Evolutionary conservation across 2,888 invertebrate species (phyloP).

Genomic region (Aricia artaxerxes): DNA sequence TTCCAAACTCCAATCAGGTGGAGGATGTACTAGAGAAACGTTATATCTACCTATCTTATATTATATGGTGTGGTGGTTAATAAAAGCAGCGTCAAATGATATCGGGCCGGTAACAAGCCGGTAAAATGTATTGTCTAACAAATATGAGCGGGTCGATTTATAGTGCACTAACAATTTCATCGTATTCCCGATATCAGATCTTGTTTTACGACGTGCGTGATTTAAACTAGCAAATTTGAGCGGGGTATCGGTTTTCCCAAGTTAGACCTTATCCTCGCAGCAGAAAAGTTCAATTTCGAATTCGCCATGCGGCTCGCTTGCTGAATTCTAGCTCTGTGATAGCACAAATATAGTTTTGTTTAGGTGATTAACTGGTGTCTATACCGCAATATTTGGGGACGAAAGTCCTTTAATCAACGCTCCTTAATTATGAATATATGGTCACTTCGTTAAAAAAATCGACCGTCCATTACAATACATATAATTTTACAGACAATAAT

Average conservation of each 20-base stretch:
- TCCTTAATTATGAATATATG: background rate
- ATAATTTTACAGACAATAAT: no score
- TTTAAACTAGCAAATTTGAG: conserved; percentile 33
- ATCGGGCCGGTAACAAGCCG: conserved; percentile 33
- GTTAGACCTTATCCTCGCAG: background rate
- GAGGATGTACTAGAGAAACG: background rate
- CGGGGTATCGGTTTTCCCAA: background rate
- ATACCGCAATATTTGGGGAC: conserved; percentile 14
- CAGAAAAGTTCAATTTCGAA: background rate
- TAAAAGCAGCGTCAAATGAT: conserved; percentile 11
- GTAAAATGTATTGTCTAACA: conserved; percentile 29
- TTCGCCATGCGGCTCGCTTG: background rate
- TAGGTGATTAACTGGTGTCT: conserved; percentile 9
- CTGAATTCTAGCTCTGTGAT: conserved; percentile 13
- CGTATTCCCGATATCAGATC: conserved; percentile 42
- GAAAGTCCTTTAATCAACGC: background rate
- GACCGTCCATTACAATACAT: no score
- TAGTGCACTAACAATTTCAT: conserved; percentile 40
- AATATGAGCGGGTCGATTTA: conserved; percentile 39
- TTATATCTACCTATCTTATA: background rate
- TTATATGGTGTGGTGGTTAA: background rate
- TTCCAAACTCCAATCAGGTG: background rate
- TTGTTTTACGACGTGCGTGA: conserved; percentile 48
- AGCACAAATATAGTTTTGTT: conserved; percentile 15
- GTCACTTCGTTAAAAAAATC: background rate